Conservation (phyloP, 2,888 invertebrate species). For the Thereva unica region DNA sequence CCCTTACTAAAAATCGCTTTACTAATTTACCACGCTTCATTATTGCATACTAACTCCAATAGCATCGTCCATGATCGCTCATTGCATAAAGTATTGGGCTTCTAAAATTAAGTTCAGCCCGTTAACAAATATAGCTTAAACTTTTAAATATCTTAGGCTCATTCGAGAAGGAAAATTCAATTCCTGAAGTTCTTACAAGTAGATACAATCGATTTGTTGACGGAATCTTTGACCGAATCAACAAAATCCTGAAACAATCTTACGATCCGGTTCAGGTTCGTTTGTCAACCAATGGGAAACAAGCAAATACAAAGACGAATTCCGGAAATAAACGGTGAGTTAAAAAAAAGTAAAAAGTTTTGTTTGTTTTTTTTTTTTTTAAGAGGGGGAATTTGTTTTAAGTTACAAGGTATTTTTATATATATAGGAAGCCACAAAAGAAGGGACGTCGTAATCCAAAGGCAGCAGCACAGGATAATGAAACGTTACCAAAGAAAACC, state of each 20-base stretch:
- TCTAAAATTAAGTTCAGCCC: too few species aligned
- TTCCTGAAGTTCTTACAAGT: conserved; percentile 74
- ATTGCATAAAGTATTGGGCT: too few species aligned
- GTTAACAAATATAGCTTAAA: too few species aligned
- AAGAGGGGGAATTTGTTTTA: conserved; percentile 1
- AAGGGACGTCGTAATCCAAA: conserved; percentile 15
- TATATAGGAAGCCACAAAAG: conserved; percentile 22
- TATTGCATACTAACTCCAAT: too few species aligned
- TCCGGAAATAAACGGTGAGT: conserved; percentile 8
- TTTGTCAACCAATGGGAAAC: conserved; percentile 45
- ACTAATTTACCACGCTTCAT: too few species aligned
- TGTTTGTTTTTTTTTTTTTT: background rate
- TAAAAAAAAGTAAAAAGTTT: background rate
- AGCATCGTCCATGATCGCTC: too few species aligned
- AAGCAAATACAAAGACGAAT: conserved; percentile 19
- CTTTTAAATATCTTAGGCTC: conserved; percentile 47
- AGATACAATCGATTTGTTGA: conserved; percentile 87
- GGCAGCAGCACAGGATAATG: background rate
- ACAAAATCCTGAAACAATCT: conserved; percentile 75
- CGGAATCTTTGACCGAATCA: conserved; percentile 79
- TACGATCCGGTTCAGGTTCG: conserved; percentile 83
- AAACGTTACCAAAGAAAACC: conserved; percentile 20
- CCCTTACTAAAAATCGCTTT: too few species aligned
- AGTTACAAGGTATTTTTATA: background rate
- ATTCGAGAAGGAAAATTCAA: conserved; percentile 53